These are phyloP conservation scores for Silurus meridionalis DNA, from an alignment of 2,113 vertebrate genomes.

Conservation along the genomic window DNA sequence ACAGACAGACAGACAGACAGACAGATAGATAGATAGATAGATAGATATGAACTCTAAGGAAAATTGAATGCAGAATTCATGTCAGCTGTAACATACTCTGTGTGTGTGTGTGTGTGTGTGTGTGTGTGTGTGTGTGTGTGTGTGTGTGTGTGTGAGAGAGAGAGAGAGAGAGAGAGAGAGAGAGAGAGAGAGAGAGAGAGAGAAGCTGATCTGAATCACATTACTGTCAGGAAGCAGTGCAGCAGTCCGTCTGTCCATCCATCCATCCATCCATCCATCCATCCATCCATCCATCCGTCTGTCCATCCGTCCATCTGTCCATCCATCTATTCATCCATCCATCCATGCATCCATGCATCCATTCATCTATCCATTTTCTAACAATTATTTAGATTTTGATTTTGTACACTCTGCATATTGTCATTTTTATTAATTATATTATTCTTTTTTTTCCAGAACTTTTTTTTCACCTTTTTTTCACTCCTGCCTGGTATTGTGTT, in stretches of 20 bases:
- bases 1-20: background rate
- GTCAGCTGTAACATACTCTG: too few species aligned
- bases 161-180: too few species aligned
- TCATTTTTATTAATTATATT: background rate
- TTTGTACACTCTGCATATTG: background rate
- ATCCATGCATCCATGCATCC: background rate
- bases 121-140: too few species aligned
- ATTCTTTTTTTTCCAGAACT: background rate
- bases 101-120: too few species aligned
- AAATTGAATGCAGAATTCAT: background rate
- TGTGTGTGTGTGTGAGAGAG: background rate
- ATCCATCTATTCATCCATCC: too few species aligned
- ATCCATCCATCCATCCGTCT: too few species aligned
- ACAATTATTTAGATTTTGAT: background rate
- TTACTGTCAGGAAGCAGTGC: conserved; percentile 40
- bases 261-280: too few species aligned
- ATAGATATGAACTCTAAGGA: background rate
- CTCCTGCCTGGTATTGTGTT: background rate
- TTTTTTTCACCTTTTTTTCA: background rate
- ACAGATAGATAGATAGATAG: background rate
- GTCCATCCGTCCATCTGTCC: too few species aligned
- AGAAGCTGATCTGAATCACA: conserved; percentile 26
- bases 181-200: too few species aligned
- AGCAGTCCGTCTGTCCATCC: background rate
- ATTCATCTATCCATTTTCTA: background rate